These are phyloP conservation scores for Cephus spinipes DNA, from an alignment of 2,888 invertebrate species.

Conservation along the genomic window DNA sequence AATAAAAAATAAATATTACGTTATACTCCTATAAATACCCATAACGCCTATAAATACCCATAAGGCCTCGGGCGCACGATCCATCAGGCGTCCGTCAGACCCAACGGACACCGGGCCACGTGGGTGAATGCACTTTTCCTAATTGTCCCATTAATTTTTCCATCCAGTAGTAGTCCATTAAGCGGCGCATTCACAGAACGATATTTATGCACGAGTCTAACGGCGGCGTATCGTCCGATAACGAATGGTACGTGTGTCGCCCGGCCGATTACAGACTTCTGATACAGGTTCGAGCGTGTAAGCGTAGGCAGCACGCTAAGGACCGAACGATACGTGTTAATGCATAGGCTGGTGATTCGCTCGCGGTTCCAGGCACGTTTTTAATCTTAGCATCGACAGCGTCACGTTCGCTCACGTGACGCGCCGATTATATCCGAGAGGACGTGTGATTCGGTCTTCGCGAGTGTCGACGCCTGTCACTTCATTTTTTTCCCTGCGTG, in stretches of 20 bases:
- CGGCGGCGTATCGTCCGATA: not conserved
- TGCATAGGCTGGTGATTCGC: not conserved
- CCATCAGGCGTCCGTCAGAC: not conserved
- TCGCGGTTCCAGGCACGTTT: not conserved
- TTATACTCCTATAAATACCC: too few species aligned
- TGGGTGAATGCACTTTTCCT: not conserved
- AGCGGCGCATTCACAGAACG: not conserved
- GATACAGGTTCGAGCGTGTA: not conserved
- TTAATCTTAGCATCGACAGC: not conserved
- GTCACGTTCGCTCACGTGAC: not conserved
- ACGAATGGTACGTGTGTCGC: not conserved
- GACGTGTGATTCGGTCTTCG: not conserved
- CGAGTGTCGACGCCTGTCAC: too few species aligned
- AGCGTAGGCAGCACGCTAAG: not conserved
- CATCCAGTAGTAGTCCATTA: not conserved
- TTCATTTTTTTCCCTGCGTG: not conserved
- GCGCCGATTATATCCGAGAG: not conserved
- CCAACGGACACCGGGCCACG: not conserved
- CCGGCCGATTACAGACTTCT: not conserved
- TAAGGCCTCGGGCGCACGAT: not conserved
- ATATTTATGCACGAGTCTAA: not conserved
- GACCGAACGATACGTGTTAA: not conserved
- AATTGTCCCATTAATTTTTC: not conserved
- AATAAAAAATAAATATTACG: not conserved
- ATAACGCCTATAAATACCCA: not conserved